Evolutionary conservation across 2,113 vertebrate genomes (phyloP), one percentile per base, ranked within the genome.

Genomic region (Pedetes capensis): DNA sequence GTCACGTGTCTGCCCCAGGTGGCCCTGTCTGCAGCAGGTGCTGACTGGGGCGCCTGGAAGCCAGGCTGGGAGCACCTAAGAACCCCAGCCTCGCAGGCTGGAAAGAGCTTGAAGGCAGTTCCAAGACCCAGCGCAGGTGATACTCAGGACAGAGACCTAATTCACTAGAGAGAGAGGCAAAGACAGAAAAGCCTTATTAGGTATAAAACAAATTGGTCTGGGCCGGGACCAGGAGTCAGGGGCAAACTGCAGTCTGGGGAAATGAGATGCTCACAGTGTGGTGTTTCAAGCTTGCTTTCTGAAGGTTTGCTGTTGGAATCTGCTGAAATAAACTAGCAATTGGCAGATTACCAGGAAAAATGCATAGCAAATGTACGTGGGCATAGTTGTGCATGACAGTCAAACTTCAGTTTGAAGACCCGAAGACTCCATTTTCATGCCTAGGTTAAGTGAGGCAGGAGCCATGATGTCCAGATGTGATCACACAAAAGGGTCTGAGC

Each of bases 21-120:
- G n/a, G 27, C 10, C 25, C n/a, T 69, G 32, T 51, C 42, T 18
- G 10, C 27, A 47, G 63, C 3, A 10, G 39, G 22, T 3, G 1
- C 8, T 34, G 44, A 16, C n/a, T 2, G 2, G n/a, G 2, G 1
- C 34, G 23, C 14, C 39, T 71, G 18, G 2, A 44, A 51, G 0
- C 32, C 12, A 32, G 7, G 17, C 44, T 16, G 29, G 12, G 20
- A 0, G 8, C 25, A n/a, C 32, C 75, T 29, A 4, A 6, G 39
- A 47, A 42, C 27, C 53, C 47, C 49, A 68, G 2, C 3, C 8
- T 79, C 29, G 3, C n/a, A 59, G 49, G 8, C 23, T 59, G 23
- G 37, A 64, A 34, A 59, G 34, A 69, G 4, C 18, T 44, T 34
- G 11, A 1, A n/a, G 37, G 1, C 7, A 8, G 25, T 32, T 39